These are phyloP conservation scores for Torymus auratus DNA, from an alignment of 2,888 invertebrate species.

Conservation along the genomic window DNA sequence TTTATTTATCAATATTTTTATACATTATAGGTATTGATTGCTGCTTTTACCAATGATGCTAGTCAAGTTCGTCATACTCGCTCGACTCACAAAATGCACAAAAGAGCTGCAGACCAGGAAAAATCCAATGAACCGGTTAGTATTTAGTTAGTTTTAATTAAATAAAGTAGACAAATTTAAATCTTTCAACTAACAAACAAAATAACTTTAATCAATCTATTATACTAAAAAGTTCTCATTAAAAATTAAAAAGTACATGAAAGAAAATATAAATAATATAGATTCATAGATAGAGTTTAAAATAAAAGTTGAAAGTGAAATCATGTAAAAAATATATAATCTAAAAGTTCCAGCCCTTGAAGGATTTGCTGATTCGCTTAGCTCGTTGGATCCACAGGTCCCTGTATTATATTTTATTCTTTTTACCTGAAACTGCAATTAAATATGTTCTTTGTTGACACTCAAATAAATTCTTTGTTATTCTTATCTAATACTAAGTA, in stretches of 20 bases:
- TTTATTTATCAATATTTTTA: conserved; percentile 27
- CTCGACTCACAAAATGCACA: conserved; percentile 62
- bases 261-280: background rate
- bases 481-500: conserved; percentile 8
- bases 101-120: conserved; percentile 58
- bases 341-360: conserved; percentile 56
- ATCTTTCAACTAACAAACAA: no score
- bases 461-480: conserved; percentile 1
- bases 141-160: conserved; percentile 46
- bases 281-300: no score
- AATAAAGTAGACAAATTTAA: no score
- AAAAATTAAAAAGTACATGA: conserved; percentile 1
- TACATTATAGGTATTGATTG: conserved; percentile 78
- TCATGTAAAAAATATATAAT: conserved; percentile 21
- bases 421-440: conserved; percentile 15
- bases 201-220: no score
- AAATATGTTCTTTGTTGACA: no score
- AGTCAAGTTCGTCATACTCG: conserved; percentile 77
- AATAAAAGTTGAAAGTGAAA: background rate
- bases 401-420: conserved; percentile 36
- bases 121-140: conserved; percentile 58
- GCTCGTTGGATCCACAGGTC: conserved; percentile 57
- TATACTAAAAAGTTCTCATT: conserved; percentile 21
- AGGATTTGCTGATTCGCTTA: conserved; percentile 59
- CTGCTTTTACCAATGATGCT: conserved; percentile 82